Base-by-base conservation (phyloP, 2,113 vertebrate species). In the Antennarius striatus region DNA sequence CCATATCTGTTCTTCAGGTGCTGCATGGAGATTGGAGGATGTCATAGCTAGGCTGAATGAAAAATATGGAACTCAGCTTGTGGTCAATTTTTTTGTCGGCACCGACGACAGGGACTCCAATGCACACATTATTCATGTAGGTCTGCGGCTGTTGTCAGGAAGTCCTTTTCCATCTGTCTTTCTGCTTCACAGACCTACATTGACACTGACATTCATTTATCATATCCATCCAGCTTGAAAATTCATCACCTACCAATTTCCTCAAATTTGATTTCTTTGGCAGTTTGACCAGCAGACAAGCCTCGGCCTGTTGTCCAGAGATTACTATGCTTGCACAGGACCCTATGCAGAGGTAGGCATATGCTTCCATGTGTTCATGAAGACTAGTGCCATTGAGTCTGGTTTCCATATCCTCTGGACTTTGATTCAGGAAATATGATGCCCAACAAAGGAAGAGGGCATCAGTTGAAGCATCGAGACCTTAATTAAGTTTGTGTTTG, bases 61-160 rank as follows among this genome's bases (percentile, higher is more conserved):
- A 80, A 95, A 92, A 90, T 98, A 96, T 16, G 94, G 94, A 16
- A 96, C 94, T 83, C 95, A 92, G 49, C 94, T 97, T 68, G 85
- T 98, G 36, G 93, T 99, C 57, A 96, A 95, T 75, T 93, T 98
- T 82, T 98, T 94, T 75, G 90, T 99, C 17, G 94, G 95, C 80
- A 96, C 94, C 0, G 96, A 98, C 40, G 96, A 98, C 74, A 94
- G 93, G 77, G 95, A 97, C 84, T 98, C 96, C 77, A 90, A 88
- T 50, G 91, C 93, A 4, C 90, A 98, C 47, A 94, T 98, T 81
- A 96, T 99, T 90, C 96, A 98, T 56, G 97, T 99, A 94, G 91
- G 96, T 96, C 73, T 88, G 62, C 55, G 22, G 68, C 57, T 50
- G 47, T 13, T 47, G 56, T 40, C 7, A 8, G 15, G 82, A 79